phyloP scores from a whole-genome alignment of 1,140 invertebrate genomes.

The Drosophila nigromelanica region DNA sequence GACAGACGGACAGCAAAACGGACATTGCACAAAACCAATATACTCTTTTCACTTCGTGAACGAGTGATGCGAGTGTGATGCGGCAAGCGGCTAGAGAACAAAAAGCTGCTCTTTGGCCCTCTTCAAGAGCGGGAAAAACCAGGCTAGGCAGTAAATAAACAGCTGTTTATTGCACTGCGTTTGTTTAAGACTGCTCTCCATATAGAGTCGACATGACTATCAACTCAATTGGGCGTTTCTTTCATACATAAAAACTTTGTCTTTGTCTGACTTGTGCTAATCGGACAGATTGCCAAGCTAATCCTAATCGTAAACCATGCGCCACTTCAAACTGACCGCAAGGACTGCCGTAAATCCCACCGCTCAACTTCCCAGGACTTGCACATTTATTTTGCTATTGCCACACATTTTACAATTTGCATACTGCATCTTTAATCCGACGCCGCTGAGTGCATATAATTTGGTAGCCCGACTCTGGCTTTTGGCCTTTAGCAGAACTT shows the following conservation, averaged over 20 bases:
- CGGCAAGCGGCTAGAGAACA: neutral
- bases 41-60: too few species aligned
- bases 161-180: constrained; percentile 33
- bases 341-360: neutral
- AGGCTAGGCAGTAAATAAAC: constrained; percentile 43
- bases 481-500: constrained; percentile 55
- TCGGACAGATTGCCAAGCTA: constrained; percentile 7
- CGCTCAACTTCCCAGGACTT: neutral
- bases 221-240: constrained; percentile 60
- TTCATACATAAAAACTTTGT: constrained; percentile 8
- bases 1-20: neutral
- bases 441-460: constrained; percentile 66
- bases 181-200: neutral
- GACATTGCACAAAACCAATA: too few species aligned
- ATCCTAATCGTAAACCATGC: constrained; percentile 16
- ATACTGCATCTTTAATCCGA: neutral
- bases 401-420: constrained; percentile 34
- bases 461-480: constrained; percentile 33
- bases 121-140: neutral
- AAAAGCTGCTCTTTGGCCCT: neutral
- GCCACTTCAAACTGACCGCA: constrained; percentile 20
- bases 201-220: constrained; percentile 62
- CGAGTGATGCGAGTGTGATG: too few species aligned
- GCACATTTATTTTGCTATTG: constrained; percentile 42
- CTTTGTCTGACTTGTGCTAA: neutral